Evolutionary conservation across 2,113 vertebrate genomes (phyloP).

Genomic region (Acanthisitta chloris): DNA sequence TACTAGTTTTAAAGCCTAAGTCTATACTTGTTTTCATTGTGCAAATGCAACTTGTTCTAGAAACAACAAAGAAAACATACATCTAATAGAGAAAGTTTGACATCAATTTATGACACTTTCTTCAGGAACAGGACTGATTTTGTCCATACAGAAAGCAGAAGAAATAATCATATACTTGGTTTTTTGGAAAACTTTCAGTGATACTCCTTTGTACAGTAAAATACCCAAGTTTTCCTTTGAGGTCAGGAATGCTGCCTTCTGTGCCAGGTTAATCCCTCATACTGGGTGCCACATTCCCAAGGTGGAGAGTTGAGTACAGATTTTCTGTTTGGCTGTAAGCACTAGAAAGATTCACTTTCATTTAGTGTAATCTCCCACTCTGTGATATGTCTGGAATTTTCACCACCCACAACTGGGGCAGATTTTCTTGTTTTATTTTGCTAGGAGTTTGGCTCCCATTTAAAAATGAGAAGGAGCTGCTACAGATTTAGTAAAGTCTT

Average conservation of each 20-base stretch:
- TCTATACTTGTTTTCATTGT: neutral
- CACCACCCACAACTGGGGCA: neutral
- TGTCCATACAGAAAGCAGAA: neutral
- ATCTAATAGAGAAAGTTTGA: neutral
- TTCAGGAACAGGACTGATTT: neutral
- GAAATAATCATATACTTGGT: neutral
- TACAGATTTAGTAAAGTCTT: neutral
- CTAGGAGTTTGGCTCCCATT: neutral
- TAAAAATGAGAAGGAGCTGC: neutral
- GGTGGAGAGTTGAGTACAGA: neutral
- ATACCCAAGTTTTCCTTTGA: neutral
- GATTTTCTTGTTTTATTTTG: neutral
- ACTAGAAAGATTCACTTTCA: neutral
- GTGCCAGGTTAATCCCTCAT: neutral
- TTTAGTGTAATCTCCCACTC: neutral
- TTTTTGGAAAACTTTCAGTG: neutral
- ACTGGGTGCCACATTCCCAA: neutral
- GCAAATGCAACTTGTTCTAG: neutral
- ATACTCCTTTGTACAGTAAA: neutral
- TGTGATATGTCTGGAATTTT: conserved; percentile 16
- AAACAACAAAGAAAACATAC: neutral
- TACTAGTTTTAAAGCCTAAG: neutral
- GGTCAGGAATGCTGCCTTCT: neutral
- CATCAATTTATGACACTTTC: neutral
- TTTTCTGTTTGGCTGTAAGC: neutral